Evolutionary conservation across 2,113 vertebrate genomes (phyloP).

Genomic region (Poicephalus gulielmi): DNA sequence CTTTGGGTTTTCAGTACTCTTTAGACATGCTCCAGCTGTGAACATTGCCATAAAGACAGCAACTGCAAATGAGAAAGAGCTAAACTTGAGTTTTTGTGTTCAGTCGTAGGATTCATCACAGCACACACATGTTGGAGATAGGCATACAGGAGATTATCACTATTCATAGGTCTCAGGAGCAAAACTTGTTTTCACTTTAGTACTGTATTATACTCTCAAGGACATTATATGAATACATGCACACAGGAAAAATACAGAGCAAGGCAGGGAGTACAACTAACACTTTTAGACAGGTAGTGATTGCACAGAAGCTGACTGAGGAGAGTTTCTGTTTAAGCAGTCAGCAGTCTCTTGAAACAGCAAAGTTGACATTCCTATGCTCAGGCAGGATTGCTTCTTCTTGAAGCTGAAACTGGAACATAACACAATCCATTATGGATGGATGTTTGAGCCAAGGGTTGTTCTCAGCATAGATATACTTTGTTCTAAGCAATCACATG

Average conservation of each 20-base stretch:
- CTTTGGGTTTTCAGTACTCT: background rate
- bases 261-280: background rate
- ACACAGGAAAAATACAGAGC: background rate
- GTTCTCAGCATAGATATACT: conserved; percentile 26
- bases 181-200: background rate
- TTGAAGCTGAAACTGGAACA: conserved; percentile 26
- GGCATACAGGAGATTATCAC: background rate
- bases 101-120: background rate
- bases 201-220: background rate
- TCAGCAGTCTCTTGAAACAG: conserved; percentile 4
- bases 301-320: background rate
- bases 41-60: background rate
- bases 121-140: background rate
- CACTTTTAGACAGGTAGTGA: background rate
- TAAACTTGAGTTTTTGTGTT: background rate
- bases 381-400: background rate
- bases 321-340: background rate
- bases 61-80: background rate
- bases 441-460: conserved; percentile 20
- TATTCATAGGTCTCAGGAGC: background rate
- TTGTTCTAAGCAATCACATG: background rate
- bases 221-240: background rate
- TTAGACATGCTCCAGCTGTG: background rate
- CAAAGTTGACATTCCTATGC: conserved; percentile 14
- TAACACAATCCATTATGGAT: conserved; percentile 48